Base-by-base conservation (phyloP, 2,888 invertebrate genomes). In the Euphydryas editha region DNA sequence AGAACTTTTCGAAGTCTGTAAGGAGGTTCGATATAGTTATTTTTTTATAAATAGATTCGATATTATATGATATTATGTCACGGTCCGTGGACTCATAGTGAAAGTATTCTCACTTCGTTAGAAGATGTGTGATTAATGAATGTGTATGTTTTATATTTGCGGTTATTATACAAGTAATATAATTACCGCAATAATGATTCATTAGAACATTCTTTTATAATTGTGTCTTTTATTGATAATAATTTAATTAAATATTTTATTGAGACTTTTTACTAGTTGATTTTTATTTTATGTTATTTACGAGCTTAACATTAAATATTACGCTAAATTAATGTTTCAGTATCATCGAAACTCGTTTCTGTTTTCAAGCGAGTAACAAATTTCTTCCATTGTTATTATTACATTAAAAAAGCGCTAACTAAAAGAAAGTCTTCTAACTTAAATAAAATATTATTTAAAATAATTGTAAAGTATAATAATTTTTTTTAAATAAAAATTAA, bases 11-110 rank as follows among this genome's bases (percentile, higher is more conserved):
- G 62, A 42, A 18, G 39, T 62, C 47, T 49, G 10, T 17, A 54
- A 54, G 36, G 36, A 10, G 24, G 17, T 56, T 21, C 4, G 17
- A 8, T 56, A 11, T 55, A 30, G 37, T 46, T 17, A n/a, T 36
- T 56, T 62, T 62, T 39, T 46, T 15, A n/a, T 55, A 62, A 44
- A 46, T 39, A 62, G 44, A 46, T 18, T 8, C 18, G 18, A 15
- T 24, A 21, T 42, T 47, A 39, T 59, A 59, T n/a, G 59, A 65
- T 51, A 70, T 71, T 73, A 72, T 72, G 70, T 72, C 72, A 73
- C 47, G 62, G 59, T 61, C 63, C 62, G 59, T 58, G 62, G 62
- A 47, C 64, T 39, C 69, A 70, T 64, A 69, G 73, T 73, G 73
- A 73, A 73, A 73, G 73, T 70, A 59, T 59, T 59, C 21, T 39